Conservation (phyloP, 2,797 vertebrate species). For the Pelobates cultripes region DNA sequence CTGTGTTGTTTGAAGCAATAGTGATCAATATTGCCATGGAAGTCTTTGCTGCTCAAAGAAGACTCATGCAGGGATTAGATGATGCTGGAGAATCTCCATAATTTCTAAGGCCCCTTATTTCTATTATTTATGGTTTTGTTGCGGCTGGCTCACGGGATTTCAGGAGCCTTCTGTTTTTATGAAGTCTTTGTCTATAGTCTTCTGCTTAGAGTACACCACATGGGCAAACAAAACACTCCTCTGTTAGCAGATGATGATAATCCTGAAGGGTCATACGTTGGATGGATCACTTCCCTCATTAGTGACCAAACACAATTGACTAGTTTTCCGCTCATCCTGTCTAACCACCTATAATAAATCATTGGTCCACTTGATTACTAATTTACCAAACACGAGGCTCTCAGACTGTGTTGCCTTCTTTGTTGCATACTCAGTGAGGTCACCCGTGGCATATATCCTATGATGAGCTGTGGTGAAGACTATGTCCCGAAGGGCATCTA, state of each 20-base stretch:
- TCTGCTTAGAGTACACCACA: not conserved
- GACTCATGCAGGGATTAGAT: not conserved
- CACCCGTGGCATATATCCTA: not conserved
- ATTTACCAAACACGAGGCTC: not conserved
- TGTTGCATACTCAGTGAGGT: not conserved
- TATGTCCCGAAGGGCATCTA: slow-evolving; percentile 57
- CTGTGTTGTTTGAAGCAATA: not conserved
- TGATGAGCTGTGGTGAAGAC: not conserved
- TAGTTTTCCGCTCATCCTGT: slow-evolving; percentile 1
- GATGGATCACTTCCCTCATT: slow-evolving; percentile 3
- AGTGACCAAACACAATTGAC: not conserved
- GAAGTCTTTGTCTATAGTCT: not conserved
- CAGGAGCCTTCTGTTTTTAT: not conserved
- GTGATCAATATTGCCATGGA: not conserved
- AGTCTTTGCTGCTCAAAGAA: not conserved
- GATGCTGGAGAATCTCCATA: not conserved
- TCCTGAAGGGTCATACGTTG: not conserved
- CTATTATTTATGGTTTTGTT: not conserved
- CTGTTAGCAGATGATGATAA: slow-evolving; percentile 1
- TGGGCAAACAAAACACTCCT: not conserved
- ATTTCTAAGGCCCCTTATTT: not conserved
- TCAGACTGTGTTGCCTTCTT: slow-evolving; percentile 12
- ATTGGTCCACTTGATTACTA: not conserved
- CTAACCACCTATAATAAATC: slow-evolving; percentile 5
- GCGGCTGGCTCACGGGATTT: not conserved